Evolutionary conservation across 1,140 invertebrate genomes (phyloP).

Genomic region (Augochlora pura): DNA sequence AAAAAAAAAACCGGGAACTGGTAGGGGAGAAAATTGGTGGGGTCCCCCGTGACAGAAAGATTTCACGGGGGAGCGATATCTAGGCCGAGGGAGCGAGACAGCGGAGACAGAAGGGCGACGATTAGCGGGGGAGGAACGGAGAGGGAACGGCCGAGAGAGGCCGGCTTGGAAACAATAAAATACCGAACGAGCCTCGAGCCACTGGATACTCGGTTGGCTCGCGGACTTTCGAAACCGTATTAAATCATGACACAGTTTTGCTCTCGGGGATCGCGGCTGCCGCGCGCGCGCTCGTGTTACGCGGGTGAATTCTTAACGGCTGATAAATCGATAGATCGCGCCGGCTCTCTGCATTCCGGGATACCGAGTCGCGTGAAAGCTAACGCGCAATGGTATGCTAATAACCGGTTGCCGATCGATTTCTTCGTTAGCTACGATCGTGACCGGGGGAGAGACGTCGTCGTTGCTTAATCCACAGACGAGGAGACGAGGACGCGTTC

Average conservation of each 20-base stretch:
- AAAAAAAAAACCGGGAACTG: neutral
- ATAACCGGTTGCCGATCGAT: constrained; percentile 39
- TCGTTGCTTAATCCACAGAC: too few relatives aligned
- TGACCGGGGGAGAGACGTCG: neutral
- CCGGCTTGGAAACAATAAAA: constrained; percentile 64
- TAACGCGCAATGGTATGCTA: constrained; percentile 32
- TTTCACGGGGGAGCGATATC: constrained; percentile 48
- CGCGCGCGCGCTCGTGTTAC: constrained; percentile 27
- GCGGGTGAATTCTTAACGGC: constrained; percentile 38
- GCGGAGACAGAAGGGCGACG: constrained; percentile 24
- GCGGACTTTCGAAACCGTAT: constrained; percentile 70
- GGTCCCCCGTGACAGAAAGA: constrained; percentile 35
- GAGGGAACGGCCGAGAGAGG: constrained; percentile 9
- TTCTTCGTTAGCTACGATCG: constrained; percentile 19
- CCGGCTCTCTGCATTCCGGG: constrained; percentile 39
- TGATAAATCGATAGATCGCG: constrained; percentile 51
- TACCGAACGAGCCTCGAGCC: constrained; percentile 45
- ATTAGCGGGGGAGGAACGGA: neutral
- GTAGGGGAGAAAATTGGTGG: neutral
- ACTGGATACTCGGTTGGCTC: constrained; percentile 31
- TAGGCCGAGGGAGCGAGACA: constrained; percentile 44
- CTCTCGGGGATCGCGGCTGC: constrained; percentile 6
- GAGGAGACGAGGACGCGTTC: too few relatives aligned
- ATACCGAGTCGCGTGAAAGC: constrained; percentile 37
- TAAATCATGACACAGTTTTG: constrained; percentile 52